phyloP scores from a whole-genome alignment of 2,888 invertebrate species.

The Agapetus fuscipes region DNA sequence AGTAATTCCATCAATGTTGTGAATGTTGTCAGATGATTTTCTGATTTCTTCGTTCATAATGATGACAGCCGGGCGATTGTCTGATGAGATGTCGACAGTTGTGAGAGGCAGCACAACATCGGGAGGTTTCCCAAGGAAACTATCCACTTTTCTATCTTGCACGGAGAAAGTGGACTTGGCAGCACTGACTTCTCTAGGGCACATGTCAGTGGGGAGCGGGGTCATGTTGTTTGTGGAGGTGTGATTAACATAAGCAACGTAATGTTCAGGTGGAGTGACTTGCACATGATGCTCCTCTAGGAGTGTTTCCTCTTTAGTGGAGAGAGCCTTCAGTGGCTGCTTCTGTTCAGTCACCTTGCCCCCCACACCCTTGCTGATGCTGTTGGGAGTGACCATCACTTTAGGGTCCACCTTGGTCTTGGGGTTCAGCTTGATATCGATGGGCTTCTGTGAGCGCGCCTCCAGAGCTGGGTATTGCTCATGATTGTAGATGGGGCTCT shows the following conservation, averaged over 20 bases:
- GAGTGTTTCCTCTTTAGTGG: neutral
- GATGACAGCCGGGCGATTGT: constrained; percentile 59
- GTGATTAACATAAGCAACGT: constrained; percentile 12
- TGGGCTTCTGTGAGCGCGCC: constrained; percentile 20
- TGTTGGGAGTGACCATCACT: neutral
- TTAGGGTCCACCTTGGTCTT: constrained; percentile 12
- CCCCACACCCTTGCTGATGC: neutral
- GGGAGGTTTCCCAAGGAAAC: constrained; percentile 27
- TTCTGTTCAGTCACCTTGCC: neutral
- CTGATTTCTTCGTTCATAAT: constrained; percentile 53
- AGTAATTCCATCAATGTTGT: constrained; percentile 59
- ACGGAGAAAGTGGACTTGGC: constrained; percentile 7
- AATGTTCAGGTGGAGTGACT: constrained; percentile 14
- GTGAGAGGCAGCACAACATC: constrained; percentile 32
- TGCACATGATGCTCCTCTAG: neutral
- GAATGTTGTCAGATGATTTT: constrained; percentile 31
- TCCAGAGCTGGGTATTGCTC: constrained; percentile 37
- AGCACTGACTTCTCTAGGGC: neutral
- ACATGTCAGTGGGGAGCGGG: neutral
- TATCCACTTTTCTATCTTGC: constrained; percentile 11
- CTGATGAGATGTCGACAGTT: constrained; percentile 5
- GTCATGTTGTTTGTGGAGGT: constrained; percentile 4
- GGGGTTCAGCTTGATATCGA: constrained; percentile 10
- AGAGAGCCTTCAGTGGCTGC: neutral
- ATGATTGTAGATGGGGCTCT: constrained; percentile 24